Percentiles rank a stretch among this genome's conserved stretches.
These are phyloP conservation scores for Anoura caudifer DNA, from an alignment of 2,113 vertebrate genomes.

Conservation along the genomic window DNA sequence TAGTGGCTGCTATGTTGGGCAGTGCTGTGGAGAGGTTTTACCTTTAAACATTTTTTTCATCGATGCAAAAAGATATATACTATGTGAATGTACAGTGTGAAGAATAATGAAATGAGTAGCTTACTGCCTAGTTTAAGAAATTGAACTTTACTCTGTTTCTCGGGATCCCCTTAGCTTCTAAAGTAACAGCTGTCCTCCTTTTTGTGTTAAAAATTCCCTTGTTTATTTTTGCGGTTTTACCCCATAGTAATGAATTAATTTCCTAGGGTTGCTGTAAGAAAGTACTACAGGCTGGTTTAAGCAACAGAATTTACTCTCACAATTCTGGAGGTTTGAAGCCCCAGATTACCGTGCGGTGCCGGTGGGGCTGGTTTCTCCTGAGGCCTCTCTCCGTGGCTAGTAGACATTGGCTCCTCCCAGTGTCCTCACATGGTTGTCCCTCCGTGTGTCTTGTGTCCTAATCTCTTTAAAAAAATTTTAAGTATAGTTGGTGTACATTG, in stretches of 20 bases:
- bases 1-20: fast-evolving
- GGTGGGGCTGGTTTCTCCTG: fast-evolving
- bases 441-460: neutral
- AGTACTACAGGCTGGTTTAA: neutral
- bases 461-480: neutral
- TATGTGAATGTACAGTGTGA: fast-evolving
- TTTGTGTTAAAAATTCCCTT: too few species aligned
- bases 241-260: fast-evolving
- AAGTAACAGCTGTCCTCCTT: neutral
- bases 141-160: neutral
- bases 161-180: neutral
- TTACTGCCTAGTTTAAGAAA: neutral
- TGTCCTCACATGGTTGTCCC: fast-evolving
- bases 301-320: too few species aligned
- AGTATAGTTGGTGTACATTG: neutral
- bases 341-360: neutral
- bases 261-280: neutral
- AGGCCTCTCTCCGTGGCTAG: neutral
- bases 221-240: neutral
- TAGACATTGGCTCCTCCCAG: fast-evolving
- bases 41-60: neutral
- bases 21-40: neutral
- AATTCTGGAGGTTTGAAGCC: neutral
- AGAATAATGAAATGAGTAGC: neutral
- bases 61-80: too few species aligned